phyloP scores from a whole-genome alignment of 1,140 invertebrate species.

The Laodelphax striatellus region DNA sequence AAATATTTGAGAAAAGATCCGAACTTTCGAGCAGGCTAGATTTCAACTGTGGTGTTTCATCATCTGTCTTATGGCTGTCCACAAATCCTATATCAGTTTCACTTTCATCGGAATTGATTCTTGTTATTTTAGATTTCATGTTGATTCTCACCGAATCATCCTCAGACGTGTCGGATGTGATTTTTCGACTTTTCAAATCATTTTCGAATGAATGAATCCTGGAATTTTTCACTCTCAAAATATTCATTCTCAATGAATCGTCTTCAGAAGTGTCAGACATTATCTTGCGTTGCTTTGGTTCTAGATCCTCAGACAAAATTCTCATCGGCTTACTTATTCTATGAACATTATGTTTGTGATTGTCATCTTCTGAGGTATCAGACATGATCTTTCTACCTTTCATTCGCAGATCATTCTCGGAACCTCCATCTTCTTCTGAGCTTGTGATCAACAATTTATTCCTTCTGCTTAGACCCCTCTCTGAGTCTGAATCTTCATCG shows the following conservation, averaged over 20 bases:
- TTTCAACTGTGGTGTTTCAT: background rate
- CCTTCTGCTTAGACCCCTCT: conserved; percentile 23
- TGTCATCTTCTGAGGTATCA: conserved; percentile 44
- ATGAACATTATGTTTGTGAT: conserved; percentile 13
- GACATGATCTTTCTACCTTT: conserved; percentile 35
- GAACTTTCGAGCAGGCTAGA: conserved; percentile 1
- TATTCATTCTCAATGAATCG: conserved; percentile 26
- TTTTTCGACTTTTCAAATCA: conserved; percentile 30
- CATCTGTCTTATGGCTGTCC: conserved; percentile 12
- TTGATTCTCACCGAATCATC: conserved; percentile 32
- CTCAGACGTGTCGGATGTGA: conserved; percentile 46
- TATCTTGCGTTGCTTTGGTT: conserved; percentile 30
- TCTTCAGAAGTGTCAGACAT: conserved; percentile 47
- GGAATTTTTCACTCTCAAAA: conserved; percentile 33
- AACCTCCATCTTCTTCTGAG: conserved; percentile 23
- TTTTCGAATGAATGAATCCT: conserved; percentile 43
- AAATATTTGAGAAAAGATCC: conserved; percentile 11
- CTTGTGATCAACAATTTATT: conserved; percentile 25
- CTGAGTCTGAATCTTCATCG: conserved; percentile 65
- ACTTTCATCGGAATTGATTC: conserved; percentile 46
- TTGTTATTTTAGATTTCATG: conserved; percentile 36
- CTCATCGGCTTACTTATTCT: conserved; percentile 31
- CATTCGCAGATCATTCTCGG: conserved; percentile 20
- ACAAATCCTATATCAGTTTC: conserved; percentile 37
- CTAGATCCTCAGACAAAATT: conserved; percentile 42